Percentiles rank a stretch among this genome's conserved stretches.
phyloP scores from a whole-genome alignment of 1,140 invertebrate species.

The Tetranychus cinnabarinus region DNA sequence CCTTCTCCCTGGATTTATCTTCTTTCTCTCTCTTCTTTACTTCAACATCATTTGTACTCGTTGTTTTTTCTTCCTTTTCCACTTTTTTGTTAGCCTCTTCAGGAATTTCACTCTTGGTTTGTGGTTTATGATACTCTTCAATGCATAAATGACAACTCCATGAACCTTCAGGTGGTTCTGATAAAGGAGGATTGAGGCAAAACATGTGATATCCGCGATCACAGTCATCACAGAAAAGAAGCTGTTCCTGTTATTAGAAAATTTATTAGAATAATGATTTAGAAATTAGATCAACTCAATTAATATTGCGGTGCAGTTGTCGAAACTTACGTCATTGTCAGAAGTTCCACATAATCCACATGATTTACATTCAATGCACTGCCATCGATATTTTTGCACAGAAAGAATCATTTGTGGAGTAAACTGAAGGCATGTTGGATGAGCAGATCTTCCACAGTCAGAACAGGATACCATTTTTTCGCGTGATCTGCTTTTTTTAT shows the following conservation, averaged over 20 bases:
- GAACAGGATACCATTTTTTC: conserved; percentile 93
- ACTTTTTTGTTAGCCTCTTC: too few relatives aligned
- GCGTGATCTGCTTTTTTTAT: conserved; percentile 84
- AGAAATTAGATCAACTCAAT: neutral
- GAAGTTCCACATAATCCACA: conserved; percentile 96
- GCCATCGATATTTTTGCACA: conserved; percentile 92
- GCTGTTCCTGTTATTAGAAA: conserved; percentile 47
- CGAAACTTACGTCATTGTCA: conserved; percentile 85
- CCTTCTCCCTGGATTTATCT: too few relatives aligned
- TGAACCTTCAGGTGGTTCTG: conserved; percentile 79
- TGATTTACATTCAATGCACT: conserved; percentile 99
- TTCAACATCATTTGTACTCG: too few relatives aligned
- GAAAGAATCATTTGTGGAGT: conserved; percentile 95
- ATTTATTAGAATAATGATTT: neutral
- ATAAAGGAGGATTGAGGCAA: conserved; percentile 45
- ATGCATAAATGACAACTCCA: conserved; percentile 96
- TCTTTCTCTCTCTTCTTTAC: too few relatives aligned
- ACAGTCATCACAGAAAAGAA: conserved; percentile 98
- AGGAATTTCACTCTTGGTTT: too few relatives aligned
- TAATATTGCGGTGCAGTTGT: neutral
- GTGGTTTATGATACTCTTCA: conserved; percentile 35
- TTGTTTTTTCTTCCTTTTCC: too few relatives aligned
- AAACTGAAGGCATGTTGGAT: conserved; percentile 89
- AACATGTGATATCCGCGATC: conserved; percentile 99
- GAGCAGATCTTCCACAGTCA: conserved; percentile 91